Evolutionary conservation across 2,113 vertebrate genomes (phyloP).

Genomic region (Axis porcinus): DNA sequence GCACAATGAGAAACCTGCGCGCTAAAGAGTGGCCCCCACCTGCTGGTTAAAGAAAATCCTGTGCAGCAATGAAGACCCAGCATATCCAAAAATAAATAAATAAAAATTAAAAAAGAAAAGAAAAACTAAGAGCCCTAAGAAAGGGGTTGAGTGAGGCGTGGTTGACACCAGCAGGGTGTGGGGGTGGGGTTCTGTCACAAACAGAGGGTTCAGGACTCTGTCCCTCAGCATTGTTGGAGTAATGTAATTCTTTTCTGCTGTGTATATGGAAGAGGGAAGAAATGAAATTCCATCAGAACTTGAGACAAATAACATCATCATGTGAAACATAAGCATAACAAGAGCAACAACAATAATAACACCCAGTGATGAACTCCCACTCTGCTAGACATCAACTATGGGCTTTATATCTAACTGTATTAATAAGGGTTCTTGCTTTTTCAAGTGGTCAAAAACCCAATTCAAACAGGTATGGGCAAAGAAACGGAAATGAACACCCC

Average conservation of each 20-base stretch:
- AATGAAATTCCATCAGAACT: not conserved
- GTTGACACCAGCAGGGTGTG: not conserved
- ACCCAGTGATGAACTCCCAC: not conserved
- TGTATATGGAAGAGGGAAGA: not conserved
- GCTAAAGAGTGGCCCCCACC: not conserved
- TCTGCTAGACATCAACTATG: not conserved
- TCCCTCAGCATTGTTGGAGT: not conserved
- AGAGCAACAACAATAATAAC: not conserved
- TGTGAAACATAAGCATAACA: not conserved
- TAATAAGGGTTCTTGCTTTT: not conserved
- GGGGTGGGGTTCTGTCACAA: not conserved
- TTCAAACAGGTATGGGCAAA: not conserved
- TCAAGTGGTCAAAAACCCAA: not conserved
- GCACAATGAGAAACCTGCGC: not conserved
- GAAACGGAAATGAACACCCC: not conserved
- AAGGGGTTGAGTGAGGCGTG: not conserved
- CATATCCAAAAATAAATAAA: not conserved
- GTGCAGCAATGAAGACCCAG: not conserved
- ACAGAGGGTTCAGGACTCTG: not conserved
- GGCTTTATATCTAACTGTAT: not conserved
- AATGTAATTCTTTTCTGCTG: not conserved
- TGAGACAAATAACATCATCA: not conserved
- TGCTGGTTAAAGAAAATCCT: not conserved
- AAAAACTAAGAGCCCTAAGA: not conserved
- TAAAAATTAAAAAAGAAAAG: not conserved